Percentiles rank a stretch among this genome's conserved stretches.
phyloP scores from a whole-genome alignment of 2,888 invertebrate genomes.

The Dinocampus coccinellae region DNA sequence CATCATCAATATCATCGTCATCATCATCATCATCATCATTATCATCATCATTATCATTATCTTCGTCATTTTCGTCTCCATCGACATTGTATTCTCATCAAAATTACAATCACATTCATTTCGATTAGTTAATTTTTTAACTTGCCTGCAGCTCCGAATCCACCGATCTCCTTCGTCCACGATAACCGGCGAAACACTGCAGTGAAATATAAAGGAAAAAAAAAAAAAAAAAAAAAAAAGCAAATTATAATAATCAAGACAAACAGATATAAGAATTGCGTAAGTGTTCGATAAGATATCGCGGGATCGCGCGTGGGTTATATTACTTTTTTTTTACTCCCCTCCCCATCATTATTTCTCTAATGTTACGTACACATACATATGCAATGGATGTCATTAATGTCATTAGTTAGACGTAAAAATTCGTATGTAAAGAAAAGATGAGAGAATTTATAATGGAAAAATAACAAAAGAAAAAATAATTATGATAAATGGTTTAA shows the following conservation, averaged over 20 bases:
- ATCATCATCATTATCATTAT: neutral
- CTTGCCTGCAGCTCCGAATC: neutral
- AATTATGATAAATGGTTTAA: neutral
- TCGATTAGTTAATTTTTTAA: neutral
- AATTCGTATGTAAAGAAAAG: neutral
- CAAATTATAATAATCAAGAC: neutral
- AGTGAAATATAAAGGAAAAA: too few relatives aligned
- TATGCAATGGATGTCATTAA: neutral
- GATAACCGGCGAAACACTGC: too few relatives aligned
- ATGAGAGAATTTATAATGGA: neutral
- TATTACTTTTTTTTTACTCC: conserved; percentile 1
- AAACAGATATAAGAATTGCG: neutral
- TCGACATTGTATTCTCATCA: neutral
- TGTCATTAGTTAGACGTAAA: neutral
- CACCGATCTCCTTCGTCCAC: neutral
- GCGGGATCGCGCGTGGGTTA: neutral
- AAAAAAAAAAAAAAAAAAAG: neutral
- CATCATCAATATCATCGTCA: neutral
- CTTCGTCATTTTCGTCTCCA: neutral
- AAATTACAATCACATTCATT: neutral
- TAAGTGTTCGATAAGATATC: conserved; percentile 16
- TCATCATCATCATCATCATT: neutral
- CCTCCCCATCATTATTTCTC: neutral
- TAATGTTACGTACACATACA: neutral
- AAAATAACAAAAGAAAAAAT: neutral